Conservation (phyloP, 2,888 invertebrate genomes). For the Pachydiplax longipennis region DNA sequence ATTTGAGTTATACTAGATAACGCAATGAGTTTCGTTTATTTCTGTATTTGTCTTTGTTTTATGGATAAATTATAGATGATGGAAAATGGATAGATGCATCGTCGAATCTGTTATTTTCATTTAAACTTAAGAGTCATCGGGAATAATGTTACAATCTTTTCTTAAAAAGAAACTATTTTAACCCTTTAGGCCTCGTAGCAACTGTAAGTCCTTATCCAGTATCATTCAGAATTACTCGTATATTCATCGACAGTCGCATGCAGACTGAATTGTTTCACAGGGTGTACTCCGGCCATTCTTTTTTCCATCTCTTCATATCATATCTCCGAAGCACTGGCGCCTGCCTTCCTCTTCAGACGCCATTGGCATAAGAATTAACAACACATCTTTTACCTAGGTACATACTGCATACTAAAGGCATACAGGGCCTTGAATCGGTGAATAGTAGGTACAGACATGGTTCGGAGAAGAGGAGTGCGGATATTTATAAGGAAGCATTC, state of each 20-base stretch:
- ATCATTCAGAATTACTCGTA: not conserved
- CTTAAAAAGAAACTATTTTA: not conserved
- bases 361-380: not conserved
- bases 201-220: not conserved
- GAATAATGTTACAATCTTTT: too few species aligned
- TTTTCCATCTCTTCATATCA: not conserved
- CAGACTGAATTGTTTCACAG: not conserved
- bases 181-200: not conserved
- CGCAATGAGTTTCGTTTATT: too few species aligned
- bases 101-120: too few species aligned
- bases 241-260: not conserved
- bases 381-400: not conserved
- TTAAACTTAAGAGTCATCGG: too few species aligned
- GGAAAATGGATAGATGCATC: too few species aligned
- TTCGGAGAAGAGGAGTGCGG: not conserved
- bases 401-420: not conserved
- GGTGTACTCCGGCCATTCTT: not conserved
- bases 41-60: too few species aligned
- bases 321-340: slow-evolving; percentile 10
- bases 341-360: not conserved
- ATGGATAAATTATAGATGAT: too few species aligned
- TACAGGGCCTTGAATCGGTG: not conserved
- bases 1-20: too few species aligned
- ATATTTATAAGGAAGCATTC: not conserved
- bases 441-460: not conserved